These are phyloP conservation scores for Podarcis lilfordi DNA, from an alignment of 2,797 vertebrate genomes.

Conservation along the genomic window DNA sequence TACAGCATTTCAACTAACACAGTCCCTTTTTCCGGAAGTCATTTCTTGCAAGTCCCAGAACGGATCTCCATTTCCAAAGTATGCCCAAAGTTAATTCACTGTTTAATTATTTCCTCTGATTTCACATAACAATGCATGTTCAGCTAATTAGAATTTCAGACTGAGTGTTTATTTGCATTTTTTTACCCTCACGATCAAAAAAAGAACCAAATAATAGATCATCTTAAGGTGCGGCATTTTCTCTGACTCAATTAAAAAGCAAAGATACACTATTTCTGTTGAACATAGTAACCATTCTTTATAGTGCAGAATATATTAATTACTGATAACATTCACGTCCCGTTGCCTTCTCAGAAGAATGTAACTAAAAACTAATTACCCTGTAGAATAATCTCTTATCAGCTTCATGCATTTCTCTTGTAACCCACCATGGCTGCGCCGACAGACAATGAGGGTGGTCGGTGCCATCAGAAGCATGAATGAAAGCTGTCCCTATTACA, in stretches of 20 bases:
- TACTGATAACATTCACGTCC: conserved; percentile 8
- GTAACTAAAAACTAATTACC: conserved; percentile 29
- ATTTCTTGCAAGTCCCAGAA: neutral
- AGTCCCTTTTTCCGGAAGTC: neutral
- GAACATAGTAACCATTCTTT: conserved; percentile 21
- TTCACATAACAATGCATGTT: conserved; percentile 41
- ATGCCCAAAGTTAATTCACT: conserved; percentile 12
- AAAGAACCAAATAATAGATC: conserved; percentile 25
- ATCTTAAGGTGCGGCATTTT: conserved; percentile 10
- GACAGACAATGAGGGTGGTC: conserved; percentile 1
- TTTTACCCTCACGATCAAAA: neutral
- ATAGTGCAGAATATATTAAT: conserved; percentile 38
- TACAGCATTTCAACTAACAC: neutral
- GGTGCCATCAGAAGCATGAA: neutral
- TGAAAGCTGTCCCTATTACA: neutral
- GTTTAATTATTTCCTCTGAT: conserved; percentile 52
- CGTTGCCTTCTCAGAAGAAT: neutral
- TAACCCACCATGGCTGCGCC: neutral
- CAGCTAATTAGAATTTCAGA: conserved; percentile 52
- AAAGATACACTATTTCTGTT: neutral
- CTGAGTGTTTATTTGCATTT: conserved; percentile 25
- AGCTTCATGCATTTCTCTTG: conserved; percentile 9
- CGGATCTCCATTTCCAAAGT: neutral
- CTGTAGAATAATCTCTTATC: conserved; percentile 30
- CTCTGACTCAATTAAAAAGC: conserved; percentile 22